These are phyloP conservation scores for Cheilosia scutellata DNA, from an alignment of 2,888 invertebrate genomes.

Conservation along the genomic window DNA sequence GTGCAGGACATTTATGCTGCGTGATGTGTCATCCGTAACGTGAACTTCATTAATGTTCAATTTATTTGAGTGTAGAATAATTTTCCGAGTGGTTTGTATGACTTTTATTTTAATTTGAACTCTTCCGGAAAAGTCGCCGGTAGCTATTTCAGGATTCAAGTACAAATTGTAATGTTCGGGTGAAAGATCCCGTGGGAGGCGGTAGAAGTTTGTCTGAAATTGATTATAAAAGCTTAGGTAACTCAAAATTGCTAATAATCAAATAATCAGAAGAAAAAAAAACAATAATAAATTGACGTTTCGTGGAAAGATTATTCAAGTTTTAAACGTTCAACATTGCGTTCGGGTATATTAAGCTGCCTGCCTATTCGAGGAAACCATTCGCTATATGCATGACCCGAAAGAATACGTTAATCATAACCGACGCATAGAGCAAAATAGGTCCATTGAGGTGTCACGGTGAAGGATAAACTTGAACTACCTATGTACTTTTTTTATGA, in stretches of 20 bases:
- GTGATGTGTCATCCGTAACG: constrained; percentile 39
- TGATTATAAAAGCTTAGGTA: neutral
- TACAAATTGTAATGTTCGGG: constrained; percentile 88
- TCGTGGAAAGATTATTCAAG: no score
- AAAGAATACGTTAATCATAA: no score
- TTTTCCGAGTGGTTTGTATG: constrained; percentile 82
- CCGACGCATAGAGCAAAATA: no score
- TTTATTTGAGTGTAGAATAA: constrained; percentile 87
- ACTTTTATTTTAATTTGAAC: constrained; percentile 85
- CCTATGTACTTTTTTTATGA: no score
- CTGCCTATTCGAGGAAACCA: no score
- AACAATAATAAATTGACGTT: no score
- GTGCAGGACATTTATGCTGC: neutral
- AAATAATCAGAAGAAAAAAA: neutral
- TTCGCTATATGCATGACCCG: no score
- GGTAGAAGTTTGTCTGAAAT: constrained; percentile 76
- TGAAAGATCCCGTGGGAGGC: constrained; percentile 86
- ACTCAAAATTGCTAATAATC: neutral
- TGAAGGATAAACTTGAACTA: no score
- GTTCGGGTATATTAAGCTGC: no score
- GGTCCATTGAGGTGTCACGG: no score
- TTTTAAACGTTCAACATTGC: no score
- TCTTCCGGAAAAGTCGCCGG: constrained; percentile 86
- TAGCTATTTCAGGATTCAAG: constrained; percentile 87
- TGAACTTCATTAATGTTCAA: constrained; percentile 83